Evolutionary conservation across 2,797 vertebrate species (phyloP).

Genomic region (Dermochelys coriacea): DNA sequence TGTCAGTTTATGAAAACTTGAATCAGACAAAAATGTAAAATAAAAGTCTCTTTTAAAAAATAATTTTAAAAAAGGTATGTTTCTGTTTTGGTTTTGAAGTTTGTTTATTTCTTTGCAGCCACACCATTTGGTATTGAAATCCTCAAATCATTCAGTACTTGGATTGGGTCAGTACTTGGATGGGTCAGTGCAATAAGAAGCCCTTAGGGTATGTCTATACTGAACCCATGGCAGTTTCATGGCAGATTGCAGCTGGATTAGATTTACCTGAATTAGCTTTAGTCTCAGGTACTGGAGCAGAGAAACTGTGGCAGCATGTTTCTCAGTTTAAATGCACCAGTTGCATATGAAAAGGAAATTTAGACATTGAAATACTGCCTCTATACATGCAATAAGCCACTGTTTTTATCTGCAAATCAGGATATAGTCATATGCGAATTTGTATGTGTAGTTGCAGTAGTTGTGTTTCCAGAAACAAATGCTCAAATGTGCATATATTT

Average conservation of each 20-base stretch:
- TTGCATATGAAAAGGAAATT: neutral
- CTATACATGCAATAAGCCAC: neutral
- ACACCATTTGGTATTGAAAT: neutral
- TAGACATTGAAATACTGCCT: neutral
- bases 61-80: too few species aligned
- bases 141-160: neutral
- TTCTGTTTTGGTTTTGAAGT: neutral
- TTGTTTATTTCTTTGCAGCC: neutral
- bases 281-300: neutral
- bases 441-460: neutral
- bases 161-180: neutral
- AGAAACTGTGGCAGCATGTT: neutral
- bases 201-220: neutral
- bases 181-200: neutral
- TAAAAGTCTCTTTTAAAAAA: neutral
- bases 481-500: fast-evolving
- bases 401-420: neutral
- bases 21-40: neutral
- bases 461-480: neutral
- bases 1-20: neutral
- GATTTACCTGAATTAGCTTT: neutral
- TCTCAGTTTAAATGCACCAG: neutral
- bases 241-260: neutral
- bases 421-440: neutral
- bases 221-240: neutral